Evolutionary conservation across 2,113 vertebrate genomes (phyloP).

Genomic region (Vimba vimba): DNA sequence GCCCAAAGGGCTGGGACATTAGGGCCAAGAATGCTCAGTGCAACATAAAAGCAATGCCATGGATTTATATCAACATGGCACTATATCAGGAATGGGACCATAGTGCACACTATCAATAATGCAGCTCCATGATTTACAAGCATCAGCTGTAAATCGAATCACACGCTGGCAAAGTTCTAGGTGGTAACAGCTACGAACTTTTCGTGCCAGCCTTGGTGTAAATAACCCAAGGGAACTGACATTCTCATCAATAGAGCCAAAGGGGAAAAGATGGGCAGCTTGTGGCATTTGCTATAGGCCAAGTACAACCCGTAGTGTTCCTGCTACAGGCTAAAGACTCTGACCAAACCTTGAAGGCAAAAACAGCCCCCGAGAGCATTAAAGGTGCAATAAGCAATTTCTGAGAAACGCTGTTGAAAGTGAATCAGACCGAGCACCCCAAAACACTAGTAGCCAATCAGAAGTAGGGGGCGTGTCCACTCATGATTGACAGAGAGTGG

Average conservation of each 20-base stretch:
- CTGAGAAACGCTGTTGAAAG: too few species aligned
- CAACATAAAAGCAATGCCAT: slow-evolving; percentile 6
- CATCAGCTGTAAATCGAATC: slow-evolving; percentile 1
- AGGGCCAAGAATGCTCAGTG: slow-evolving; percentile 11
- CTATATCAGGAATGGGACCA: background rate
- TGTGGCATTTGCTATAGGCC: slow-evolving; percentile 38
- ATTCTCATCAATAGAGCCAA: slow-evolving; percentile 26
- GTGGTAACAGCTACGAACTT: background rate
- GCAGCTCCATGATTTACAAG: background rate
- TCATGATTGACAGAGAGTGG: too few species aligned
- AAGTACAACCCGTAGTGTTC: background rate
- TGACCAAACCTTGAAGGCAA: background rate
- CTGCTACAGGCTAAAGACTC: slow-evolving; percentile 1
- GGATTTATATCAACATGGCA: slow-evolving; percentile 4
- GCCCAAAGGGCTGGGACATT: slow-evolving; percentile 27
- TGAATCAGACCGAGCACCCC: too few species aligned
- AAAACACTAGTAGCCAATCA: too few species aligned
- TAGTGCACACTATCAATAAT: slow-evolving; percentile 1
- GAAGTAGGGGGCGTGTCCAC: too few species aligned
- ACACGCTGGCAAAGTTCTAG: background rate
- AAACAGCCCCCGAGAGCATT: background rate
- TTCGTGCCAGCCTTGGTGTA: background rate
- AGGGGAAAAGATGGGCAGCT: slow-evolving; percentile 19
- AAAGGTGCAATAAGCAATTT: too few species aligned
- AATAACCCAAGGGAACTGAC: slow-evolving; percentile 26